Base-by-base conservation (phyloP, 2,888 invertebrate species). In the Adela reaumurella region DNA sequence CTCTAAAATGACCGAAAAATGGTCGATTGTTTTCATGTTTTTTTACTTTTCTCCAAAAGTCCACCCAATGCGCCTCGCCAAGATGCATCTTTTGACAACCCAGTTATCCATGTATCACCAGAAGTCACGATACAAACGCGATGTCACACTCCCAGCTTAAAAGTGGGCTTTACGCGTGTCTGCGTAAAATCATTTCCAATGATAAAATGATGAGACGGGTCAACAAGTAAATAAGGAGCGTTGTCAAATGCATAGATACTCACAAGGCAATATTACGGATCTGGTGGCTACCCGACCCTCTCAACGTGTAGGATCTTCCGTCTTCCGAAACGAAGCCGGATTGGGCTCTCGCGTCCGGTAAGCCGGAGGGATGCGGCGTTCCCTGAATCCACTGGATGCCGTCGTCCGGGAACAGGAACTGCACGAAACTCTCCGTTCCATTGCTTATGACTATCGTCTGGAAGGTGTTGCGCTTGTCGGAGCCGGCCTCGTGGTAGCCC, bases 371-470 rank as follows among this genome's bases (percentile, higher is more conserved):
- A 56, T 89, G 88, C 0, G 84, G 81, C 51, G 89, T 87, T 46
- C 89, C 90, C 65, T 92, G 90, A 48, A 94, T 85, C 98, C 98
- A 99, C 63, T 94, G 91, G 48, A 99, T 87, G 1, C 93, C 93
- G 51, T 87, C 83, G 57, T 90, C 87, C 1, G 93, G 90, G 68
- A 97, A 99, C 50, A 94, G 76, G 55, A 97, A 84, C 61, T 94
- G 88, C 0, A 88, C 91, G 64, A 90, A 98, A 2, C 91, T 90
- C 55, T 92, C 87, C 0, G 81, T 82, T 2, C 91, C 92, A 63
- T 94, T 87, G 43, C 86, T 86, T 17, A 85, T 85, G 5, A 81
- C 53, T 1, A 73, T 76, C 10, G 68, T 58, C 83, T 98, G 98
- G 70, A 89, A 97, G 20, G 92, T 95, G 70, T 97, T 97, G 49